Evolutionary conservation across 2,888 invertebrate genomes (phyloP), one percentile per base, ranked within the genome.

Genomic region (Aleiodes testaceus): DNA sequence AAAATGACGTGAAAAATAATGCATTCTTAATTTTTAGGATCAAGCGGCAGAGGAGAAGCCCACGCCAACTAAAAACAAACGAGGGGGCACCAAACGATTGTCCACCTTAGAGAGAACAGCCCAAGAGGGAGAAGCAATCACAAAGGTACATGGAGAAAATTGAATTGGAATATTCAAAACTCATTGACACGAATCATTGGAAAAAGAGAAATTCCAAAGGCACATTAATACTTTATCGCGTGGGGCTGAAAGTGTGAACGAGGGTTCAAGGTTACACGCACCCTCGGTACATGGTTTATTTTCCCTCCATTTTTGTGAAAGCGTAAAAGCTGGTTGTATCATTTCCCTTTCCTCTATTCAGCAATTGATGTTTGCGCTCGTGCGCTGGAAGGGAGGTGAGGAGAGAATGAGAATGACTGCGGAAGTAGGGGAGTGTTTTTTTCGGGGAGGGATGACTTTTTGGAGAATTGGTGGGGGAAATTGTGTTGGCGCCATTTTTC

Each of bases 61-160:
- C 63, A 80, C 82, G 59, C 82, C 82, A 42, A 77, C 80, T 69
- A 90, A 89, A 85, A 85, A 87, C 74, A 90, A 88, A 86, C 88
- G 89, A 22, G 88, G 87, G 74, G 88, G 88, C 68, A 83, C 87
- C 5, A 90, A 89, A 81, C 88, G 89, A 49, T 87, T 88, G 42
- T 88, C 89, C 22, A 88, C 88, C 50, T 82, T 89, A 66, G 89
- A 89, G 76, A 87, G 89, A 72, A 87, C 88, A 22, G 86, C 88
- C 52, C 89, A 89, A 78, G 89, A 90, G 81, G 89, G 89, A 71
- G 89, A 90, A 81, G 88, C 88, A 18, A 86, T 90, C 18, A 85
- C 88, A 69, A 90, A 90, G 88, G 90, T 89, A 80, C 74, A 74
- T 63, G 3, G 5, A 26, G 5, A 26, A 26, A 26, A 26, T 5